Evolutionary conservation across 2,888 invertebrate genomes (phyloP).

Genomic region (Cantharis nigra): DNA sequence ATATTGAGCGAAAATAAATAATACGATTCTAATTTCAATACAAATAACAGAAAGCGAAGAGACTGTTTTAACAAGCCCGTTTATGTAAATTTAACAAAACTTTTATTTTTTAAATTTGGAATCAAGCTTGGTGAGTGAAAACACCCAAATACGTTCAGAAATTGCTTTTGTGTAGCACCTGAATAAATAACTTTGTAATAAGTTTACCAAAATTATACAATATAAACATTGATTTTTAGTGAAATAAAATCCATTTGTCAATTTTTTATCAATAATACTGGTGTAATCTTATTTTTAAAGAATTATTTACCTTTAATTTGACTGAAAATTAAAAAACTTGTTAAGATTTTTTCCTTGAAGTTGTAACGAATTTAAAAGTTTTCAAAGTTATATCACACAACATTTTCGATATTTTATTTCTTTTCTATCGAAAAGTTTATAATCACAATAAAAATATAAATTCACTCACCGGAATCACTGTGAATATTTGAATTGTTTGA

Average conservation of each 20-base stretch:
- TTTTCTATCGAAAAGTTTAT: not conserved
- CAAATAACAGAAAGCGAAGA: not conserved
- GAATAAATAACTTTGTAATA: not conserved
- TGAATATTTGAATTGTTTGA: constrained; percentile 38
- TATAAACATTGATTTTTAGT: not conserved
- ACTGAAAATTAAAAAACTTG: not conserved
- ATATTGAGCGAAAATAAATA: not conserved
- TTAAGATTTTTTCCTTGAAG: not conserved
- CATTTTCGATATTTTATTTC: not conserved
- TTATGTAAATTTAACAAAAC: not conserved
- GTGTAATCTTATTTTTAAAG: not conserved
- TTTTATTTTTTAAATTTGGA: not conserved
- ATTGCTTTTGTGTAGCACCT: not conserved
- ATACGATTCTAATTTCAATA: not conserved
- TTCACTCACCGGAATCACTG: constrained; percentile 27
- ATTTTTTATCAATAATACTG: not conserved
- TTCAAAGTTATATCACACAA: not conserved
- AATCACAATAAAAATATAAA: constrained; percentile 3
- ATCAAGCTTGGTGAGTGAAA: not conserved
- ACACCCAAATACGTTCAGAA: not conserved
- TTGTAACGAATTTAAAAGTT: not conserved
- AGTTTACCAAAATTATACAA: not conserved
- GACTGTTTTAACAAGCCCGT: not conserved
- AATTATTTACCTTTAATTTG: not conserved
- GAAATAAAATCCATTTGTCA: not conserved